Conservation (phyloP, 2,888 invertebrate species). For the Phengaris alcon region DNA sequence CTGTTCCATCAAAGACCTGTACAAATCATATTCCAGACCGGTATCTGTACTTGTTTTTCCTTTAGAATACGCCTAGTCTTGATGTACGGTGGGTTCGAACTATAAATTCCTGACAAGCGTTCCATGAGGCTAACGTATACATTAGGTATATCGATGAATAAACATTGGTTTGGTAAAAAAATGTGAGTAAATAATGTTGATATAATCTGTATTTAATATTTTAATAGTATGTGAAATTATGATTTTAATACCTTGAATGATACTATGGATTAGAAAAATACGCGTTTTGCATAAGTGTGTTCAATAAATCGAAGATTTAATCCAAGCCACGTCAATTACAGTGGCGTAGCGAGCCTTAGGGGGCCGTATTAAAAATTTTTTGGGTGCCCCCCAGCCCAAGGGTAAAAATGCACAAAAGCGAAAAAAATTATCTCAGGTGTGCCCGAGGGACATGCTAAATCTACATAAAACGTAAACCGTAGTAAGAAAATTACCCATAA, state of each 20-base stretch:
- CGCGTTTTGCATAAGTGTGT: too few species aligned
- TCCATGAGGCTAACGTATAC: not conserved
- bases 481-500: too few species aligned
- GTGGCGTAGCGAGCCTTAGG: too few species aligned
- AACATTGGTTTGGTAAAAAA: not conserved
- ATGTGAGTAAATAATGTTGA: not conserved
- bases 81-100: conserved; percentile 1
- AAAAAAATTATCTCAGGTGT: too few species aligned
- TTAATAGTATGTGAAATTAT: not conserved
- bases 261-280: not conserved
- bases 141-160: not conserved
- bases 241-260: not conserved
- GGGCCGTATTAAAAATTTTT: too few species aligned
- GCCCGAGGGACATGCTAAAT: too few species aligned
- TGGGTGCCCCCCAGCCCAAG: too few species aligned
- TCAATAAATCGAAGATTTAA: too few species aligned
- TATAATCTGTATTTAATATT: not conserved
- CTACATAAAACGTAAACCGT: too few species aligned
- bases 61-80: not conserved
- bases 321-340: too few species aligned
- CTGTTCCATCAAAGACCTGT: not conserved
- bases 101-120: conserved; percentile 7
- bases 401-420: too few species aligned
- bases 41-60: not conserved
- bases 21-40: conserved; percentile 16